Evolutionary conservation across 2,797 vertebrate species (phyloP), one percentile per base, ranked within the genome.

Genomic region (Xenentodon cancila): DNA sequence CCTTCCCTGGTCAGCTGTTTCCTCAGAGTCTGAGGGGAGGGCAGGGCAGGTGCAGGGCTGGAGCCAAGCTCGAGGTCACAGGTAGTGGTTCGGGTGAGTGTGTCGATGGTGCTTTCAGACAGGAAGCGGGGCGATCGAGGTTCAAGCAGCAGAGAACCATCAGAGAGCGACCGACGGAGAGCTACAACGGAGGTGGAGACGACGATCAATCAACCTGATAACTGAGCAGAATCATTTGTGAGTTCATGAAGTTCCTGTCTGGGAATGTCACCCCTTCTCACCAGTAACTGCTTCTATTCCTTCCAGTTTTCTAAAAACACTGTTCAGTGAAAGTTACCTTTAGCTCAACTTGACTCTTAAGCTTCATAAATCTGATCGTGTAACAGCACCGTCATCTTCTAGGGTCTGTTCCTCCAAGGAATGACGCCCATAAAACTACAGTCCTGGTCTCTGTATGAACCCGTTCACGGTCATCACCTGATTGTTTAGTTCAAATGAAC

Each of bases 71-170:
- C 42, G 0, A 22, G 56, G 34, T 71, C 71, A 48, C 58, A 63
- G 50, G 44, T 1, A 53, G 9, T 0, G 53, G 7, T 8, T 0
- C 56, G 59, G 2, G 92, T 94, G 0, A 92, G 85, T 70, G 82
- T 93, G 87, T 96, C 86, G 75, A 97, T 90, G 83, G 94, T 95
- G 85, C 94, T 96, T 88, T 98, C 96, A 0, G 97, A 97, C 75
- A 95, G 88, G 77, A 96, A 97, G 80, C 91, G 93, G n/a, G 94
- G 90, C 2, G 93, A 87, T 0, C 89, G 92, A 52, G 92, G 69
- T 71, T 97, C 95, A 82, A 93, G 94, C 53, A 96, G 90, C 44
- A 98, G 89, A 73, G 95, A 96, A 54, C 96, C 96, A 81, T 98
- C 97, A 0, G 96, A 97, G 86, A 96, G 94, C 0, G 96, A 96